A percentile compares a stretch with the other conserved stretches of the same genome.
Conservation (phyloP, 2,113 vertebrate genomes). For the Zapornia atra region DNA sequence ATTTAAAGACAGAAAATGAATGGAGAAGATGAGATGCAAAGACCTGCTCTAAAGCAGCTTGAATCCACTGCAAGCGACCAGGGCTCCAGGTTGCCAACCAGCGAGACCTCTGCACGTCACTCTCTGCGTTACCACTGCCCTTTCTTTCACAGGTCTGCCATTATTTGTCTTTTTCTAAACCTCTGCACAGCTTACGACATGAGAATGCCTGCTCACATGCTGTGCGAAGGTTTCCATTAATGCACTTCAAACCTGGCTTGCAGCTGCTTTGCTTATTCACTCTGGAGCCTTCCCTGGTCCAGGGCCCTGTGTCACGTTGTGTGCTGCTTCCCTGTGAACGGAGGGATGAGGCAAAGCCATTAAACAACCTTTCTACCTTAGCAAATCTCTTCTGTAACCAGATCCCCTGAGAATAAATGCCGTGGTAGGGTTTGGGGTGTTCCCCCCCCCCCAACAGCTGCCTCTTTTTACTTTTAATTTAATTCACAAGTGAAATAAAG, state of each 20-base stretch:
- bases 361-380: neutral
- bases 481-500: neutral
- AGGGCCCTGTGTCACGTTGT: neutral
- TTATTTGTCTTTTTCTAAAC: neutral
- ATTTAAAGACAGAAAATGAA: slow-evolving; percentile 17
- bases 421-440: neutral
- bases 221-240: neutral
- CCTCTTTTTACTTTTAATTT: neutral
- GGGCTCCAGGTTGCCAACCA: neutral
- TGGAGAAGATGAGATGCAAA: neutral
- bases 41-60: neutral
- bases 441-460: neutral
- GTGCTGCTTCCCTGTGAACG: neutral
- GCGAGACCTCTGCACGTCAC: neutral
- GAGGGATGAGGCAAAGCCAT: neutral
- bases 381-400: neutral
- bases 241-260: slow-evolving; percentile 8
- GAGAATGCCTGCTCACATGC: neutral
- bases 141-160: slow-evolving; percentile 1
- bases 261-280: slow-evolving; percentile 42
- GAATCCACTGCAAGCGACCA: neutral
- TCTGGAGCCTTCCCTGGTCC: neutral
- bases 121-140: neutral
- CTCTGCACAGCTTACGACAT: neutral
- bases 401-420: neutral